These are phyloP conservation scores for Rhynchophorus ferrugineus DNA, from an alignment of 1,140 invertebrate species.

Conservation along the genomic window DNA sequence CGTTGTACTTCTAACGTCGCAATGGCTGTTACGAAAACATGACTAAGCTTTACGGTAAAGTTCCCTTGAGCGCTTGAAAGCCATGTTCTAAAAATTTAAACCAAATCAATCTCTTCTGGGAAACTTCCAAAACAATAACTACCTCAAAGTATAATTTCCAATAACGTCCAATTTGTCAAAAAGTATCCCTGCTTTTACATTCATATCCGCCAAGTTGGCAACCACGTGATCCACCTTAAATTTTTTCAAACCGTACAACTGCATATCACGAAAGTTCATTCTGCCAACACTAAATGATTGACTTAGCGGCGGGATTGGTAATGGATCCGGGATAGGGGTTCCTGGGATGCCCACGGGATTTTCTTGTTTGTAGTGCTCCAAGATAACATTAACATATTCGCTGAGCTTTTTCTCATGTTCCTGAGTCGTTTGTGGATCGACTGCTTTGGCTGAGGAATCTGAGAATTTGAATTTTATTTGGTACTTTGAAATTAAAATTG, in stretches of 20 bases:
- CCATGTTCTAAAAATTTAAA: conserved; percentile 47
- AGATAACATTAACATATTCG: conserved; percentile 58
- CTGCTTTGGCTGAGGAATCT: too few species aligned
- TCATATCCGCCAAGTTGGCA: conserved; percentile 59
- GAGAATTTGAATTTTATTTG: too few species aligned
- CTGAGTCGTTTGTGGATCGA: not conserved
- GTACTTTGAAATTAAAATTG: too few species aligned
- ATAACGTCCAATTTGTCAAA: conserved; percentile 61
- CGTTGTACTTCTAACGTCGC: conserved; percentile 61
- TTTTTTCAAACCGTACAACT: conserved; percentile 66
- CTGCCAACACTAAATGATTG: conserved; percentile 60
- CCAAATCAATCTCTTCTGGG: not conserved
- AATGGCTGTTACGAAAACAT: conserved; percentile 57
- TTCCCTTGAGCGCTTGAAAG: conserved; percentile 61
- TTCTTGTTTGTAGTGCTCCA: conserved; percentile 76
- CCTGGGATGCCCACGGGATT: conserved; percentile 72
- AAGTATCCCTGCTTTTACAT: conserved; percentile 57
- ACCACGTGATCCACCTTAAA: conserved; percentile 63
- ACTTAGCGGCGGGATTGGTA: conserved; percentile 68
- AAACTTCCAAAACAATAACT: not conserved
- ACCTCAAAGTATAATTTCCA: conserved; percentile 65
- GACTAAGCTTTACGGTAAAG: conserved; percentile 64
- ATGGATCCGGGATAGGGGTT: conserved; percentile 67
- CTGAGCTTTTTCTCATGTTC: conserved; percentile 56
- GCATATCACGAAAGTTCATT: conserved; percentile 63